Percentiles rank a stretch among this genome's conserved stretches.
Conservation (phyloP, 1,140 invertebrate species). For the Anagrus nilaparvatae region DNA sequence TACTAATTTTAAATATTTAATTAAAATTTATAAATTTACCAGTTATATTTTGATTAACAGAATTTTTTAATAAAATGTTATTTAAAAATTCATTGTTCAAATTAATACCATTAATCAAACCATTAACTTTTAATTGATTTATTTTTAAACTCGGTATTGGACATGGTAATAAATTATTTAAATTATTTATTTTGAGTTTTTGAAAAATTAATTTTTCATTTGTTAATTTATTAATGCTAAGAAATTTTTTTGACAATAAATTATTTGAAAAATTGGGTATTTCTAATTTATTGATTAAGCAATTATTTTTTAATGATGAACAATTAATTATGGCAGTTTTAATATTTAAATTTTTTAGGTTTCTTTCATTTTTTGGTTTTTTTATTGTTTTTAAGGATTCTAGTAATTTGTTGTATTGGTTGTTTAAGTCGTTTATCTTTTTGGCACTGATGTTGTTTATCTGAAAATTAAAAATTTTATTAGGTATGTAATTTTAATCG, state of each 20-base stretch:
- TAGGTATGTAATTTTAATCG: neutral
- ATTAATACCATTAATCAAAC: slow-evolving; percentile 22
- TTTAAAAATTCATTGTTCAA: slow-evolving; percentile 20
- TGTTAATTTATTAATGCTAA: no score
- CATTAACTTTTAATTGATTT: slow-evolving; percentile 19
- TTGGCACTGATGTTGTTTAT: slow-evolving; percentile 19
- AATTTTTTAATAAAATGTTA: slow-evolving; percentile 21
- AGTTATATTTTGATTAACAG: slow-evolving; percentile 24
- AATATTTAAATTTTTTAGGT: neutral
- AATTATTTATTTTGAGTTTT: no score
- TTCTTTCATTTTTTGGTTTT: neutral
- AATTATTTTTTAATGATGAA: no score
- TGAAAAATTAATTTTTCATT: no score
- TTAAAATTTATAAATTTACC: slow-evolving; percentile 16
- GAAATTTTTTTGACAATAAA: no score
- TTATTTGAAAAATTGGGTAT: no score
- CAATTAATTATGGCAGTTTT: no score
- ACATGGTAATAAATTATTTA: slow-evolving; percentile 25
- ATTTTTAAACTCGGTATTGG: slow-evolving; percentile 22
- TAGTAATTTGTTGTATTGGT: slow-evolving; percentile 15
- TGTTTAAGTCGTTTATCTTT: slow-evolving; percentile 15
- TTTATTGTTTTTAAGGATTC: neutral
- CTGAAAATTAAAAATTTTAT: slow-evolving; percentile 15
- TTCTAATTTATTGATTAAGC: no score
- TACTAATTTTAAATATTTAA: neutral